Base-by-base conservation (phyloP, 2,888 invertebrate species). In the Choristoneura rosaceana region DNA sequence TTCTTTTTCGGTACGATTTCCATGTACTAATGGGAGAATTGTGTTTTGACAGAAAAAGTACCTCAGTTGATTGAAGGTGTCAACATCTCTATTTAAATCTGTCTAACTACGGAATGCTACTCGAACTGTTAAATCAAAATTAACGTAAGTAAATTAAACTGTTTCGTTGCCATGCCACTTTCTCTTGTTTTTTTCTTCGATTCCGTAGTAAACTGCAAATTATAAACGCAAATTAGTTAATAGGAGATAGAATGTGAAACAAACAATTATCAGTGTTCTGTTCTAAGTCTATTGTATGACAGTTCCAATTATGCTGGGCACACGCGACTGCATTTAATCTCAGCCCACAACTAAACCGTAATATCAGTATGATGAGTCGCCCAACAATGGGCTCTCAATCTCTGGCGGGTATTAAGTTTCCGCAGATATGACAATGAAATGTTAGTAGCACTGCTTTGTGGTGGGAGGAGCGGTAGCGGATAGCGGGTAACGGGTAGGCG, bases 381-480 rank as follows among this genome's bases (percentile, higher is more conserved):
- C 74, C 74, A 78, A 89, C 88, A 90, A 91, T 90, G 82, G 86
- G 74, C 82, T 78, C 84, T 86, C 87, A 84, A 90, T 90, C 88
- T 90, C 86, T 81, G 77, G 79, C 82, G 83, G 89, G 89, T 90
- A 91, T 91, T 90, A 90, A 87, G 87, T 88, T 89, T 89, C 90
- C 88, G 88, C 82, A 80, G 82, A 81, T 81, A 81, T 83, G 79
- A 87, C 87, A 86, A 83, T 88, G 86, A 83, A 85, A 84, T 78
- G 80, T 76, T 81, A 77, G 77, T 73, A 73, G 60, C 62, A 70
- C 75, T 74, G n/a, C 66, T 25, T 1, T 17, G 52, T 70, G 55
- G 38, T 8, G 38, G 64, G 74, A 58, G 59, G n/a, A 74, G 71
- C 71, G 38, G 38, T 38, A 38, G 38, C 38, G 38, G 38, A 7